Evolutionary conservation across 2,888 invertebrate genomes (phyloP).

Genomic region (Drosophila recens): DNA sequence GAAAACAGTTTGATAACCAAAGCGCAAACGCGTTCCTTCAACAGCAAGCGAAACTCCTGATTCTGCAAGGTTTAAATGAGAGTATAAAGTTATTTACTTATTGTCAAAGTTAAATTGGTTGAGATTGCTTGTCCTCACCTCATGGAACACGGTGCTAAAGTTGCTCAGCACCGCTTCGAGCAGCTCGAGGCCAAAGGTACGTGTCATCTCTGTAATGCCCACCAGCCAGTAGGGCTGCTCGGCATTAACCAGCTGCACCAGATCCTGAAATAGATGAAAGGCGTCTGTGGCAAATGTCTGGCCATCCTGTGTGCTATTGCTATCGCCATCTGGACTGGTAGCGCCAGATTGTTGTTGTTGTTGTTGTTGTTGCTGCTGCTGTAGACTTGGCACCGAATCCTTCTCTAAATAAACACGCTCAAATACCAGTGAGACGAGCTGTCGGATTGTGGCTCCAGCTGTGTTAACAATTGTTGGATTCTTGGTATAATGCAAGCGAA

Average conservation of each 20-base stretch:
- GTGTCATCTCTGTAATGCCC: constrained; percentile 98
- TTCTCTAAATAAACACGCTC: constrained; percentile 89
- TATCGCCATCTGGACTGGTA: constrained; percentile 50
- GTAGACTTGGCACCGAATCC: constrained; percentile 71
- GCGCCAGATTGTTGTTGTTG: constrained; percentile 52
- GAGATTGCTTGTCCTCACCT: constrained; percentile 86
- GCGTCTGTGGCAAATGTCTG: constrained; percentile 97
- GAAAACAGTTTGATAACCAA: constrained; percentile 99
- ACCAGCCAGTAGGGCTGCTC: constrained; percentile 98
- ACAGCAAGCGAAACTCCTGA: constrained; percentile 95
- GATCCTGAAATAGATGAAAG: constrained; percentile 97
- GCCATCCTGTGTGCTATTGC: constrained; percentile 87
- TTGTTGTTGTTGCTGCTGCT: constrained; percentile 62
- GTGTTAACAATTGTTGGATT: constrained; percentile 98
- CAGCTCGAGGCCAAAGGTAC: constrained; percentile 97
- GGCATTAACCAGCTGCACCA: constrained; percentile 98
- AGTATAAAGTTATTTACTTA: background rate
- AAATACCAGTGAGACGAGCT: constrained; percentile 96
- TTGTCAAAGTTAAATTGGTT: background rate
- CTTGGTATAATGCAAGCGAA: constrained; percentile 97
- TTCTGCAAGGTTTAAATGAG: constrained; percentile 87
- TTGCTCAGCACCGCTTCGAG: constrained; percentile 96
- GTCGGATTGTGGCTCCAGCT: constrained; percentile 98
- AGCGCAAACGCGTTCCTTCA: constrained; percentile 99
- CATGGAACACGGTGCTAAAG: constrained; percentile 93